Conservation (phyloP, 2,113 vertebrate species). For the Ptilonorhynchus violaceus region DNA sequence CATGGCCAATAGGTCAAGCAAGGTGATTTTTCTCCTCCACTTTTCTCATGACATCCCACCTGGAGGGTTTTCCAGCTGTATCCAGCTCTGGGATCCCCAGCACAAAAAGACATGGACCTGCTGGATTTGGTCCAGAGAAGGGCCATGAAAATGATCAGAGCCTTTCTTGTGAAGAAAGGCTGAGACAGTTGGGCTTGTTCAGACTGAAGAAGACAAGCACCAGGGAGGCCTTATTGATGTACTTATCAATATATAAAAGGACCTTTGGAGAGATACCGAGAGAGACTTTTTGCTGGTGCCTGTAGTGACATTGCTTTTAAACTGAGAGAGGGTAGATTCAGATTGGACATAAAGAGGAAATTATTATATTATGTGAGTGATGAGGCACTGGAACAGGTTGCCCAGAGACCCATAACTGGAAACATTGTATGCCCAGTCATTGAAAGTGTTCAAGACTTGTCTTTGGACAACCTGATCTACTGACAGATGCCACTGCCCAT, state of each 20-base stretch:
- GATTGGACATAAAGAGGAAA: background rate
- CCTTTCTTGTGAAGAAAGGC: background rate
- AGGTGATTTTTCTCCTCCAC: background rate
- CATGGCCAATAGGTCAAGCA: background rate
- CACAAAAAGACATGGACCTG: background rate
- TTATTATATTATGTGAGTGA: background rate
- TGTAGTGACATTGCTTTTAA: background rate
- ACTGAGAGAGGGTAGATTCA: background rate
- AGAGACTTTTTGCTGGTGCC: background rate
- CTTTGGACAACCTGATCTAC: background rate
- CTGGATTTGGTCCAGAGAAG: background rate
- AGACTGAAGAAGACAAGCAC: background rate
- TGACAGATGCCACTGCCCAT: background rate
- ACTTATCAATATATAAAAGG: background rate
- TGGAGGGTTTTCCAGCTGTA: background rate
- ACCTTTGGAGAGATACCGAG: background rate
- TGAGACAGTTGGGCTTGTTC: background rate
- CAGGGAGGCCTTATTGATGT: background rate
- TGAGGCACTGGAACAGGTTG: background rate
- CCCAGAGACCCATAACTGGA: background rate
- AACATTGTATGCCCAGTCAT: accelerated
- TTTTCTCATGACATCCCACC: background rate
- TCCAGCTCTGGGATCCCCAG: background rate
- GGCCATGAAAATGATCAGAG: background rate
- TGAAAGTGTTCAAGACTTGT: background rate